Evolutionary conservation across 1,140 invertebrate species (phyloP).

Genomic region (Bombus confusus): DNA sequence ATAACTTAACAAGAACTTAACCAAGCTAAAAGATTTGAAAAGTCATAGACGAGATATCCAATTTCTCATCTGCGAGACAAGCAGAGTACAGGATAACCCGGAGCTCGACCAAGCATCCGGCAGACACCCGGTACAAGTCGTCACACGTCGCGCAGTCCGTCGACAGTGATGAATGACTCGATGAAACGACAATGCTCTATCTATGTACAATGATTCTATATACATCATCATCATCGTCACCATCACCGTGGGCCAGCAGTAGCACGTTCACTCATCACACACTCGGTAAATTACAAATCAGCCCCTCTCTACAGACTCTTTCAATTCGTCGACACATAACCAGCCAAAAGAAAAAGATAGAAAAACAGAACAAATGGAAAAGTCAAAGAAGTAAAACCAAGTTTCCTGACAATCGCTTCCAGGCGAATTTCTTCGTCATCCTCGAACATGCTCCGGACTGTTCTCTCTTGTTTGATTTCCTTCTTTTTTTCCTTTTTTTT

Average conservation of each 20-base stretch:
- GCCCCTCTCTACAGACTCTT: slow-evolving; percentile 21
- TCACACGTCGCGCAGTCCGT: slow-evolving; percentile 21
- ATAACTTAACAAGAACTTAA: neutral
- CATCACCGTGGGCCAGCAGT: slow-evolving; percentile 17
- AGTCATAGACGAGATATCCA: neutral
- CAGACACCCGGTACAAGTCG: neutral
- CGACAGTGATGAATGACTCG: slow-evolving; percentile 69
- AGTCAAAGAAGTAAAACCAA: neutral
- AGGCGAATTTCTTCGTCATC: neutral
- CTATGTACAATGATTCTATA: slow-evolving; percentile 75
- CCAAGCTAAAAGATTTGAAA: neutral
- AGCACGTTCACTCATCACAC: slow-evolving; percentile 33
- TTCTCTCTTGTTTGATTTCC: slow-evolving; percentile 20
- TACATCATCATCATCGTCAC: slow-evolving; percentile 57
- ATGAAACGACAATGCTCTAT: slow-evolving; percentile 74
- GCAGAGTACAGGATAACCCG: neutral
- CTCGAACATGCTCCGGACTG: slow-evolving; percentile 31
- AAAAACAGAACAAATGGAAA: neutral
- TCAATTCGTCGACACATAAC: slow-evolving; percentile 55
- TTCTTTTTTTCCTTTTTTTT: no score
- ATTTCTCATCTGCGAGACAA: neutral
- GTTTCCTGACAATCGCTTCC: neutral
- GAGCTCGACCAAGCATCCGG: slow-evolving; percentile 1
- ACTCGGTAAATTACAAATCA: slow-evolving; percentile 61
- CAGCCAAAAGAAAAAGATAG: slow-evolving; percentile 19